These are phyloP conservation scores for Calliphora vicina DNA, from an alignment of 1,140 invertebrate genomes.

Conservation along the genomic window DNA sequence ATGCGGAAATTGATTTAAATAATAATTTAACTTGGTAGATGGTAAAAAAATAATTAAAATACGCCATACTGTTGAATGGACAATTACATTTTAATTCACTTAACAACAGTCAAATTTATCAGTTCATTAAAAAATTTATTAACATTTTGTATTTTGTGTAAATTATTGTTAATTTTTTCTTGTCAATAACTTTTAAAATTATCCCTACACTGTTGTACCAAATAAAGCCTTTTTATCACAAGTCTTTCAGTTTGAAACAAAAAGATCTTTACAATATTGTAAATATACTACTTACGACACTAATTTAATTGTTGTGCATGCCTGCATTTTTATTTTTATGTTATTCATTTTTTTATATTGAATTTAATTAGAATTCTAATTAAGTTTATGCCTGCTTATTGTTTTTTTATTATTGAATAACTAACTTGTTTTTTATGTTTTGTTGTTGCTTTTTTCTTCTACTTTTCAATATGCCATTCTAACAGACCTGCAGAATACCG, in stretches of 20 bases:
- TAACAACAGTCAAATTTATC: neutral
- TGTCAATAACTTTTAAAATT: neutral
- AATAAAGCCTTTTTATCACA: neutral
- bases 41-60: too few species aligned
- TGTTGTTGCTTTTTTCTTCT: constrained; percentile 44
- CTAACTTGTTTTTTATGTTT: constrained; percentile 29
- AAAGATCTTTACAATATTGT: neutral
- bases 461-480: constrained; percentile 36
- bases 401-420: neutral
- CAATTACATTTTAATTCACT: neutral
- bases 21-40: too few species aligned
- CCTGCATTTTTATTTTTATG: neutral
- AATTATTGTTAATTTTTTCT: neutral
- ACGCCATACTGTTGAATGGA: neutral
- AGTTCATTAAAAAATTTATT: neutral
- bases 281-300: neutral
- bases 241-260: neutral
- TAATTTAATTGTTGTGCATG: neutral
- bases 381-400: constrained; percentile 10
- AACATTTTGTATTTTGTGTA: neutral
- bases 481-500: constrained; percentile 96
- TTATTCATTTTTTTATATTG: neutral
- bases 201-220: too few species aligned
- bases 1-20: too few species aligned
- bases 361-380: too few species aligned